Base-by-base conservation (phyloP, 2,797 vertebrate species). In the Melanogrammus aeglefinus region DNA sequence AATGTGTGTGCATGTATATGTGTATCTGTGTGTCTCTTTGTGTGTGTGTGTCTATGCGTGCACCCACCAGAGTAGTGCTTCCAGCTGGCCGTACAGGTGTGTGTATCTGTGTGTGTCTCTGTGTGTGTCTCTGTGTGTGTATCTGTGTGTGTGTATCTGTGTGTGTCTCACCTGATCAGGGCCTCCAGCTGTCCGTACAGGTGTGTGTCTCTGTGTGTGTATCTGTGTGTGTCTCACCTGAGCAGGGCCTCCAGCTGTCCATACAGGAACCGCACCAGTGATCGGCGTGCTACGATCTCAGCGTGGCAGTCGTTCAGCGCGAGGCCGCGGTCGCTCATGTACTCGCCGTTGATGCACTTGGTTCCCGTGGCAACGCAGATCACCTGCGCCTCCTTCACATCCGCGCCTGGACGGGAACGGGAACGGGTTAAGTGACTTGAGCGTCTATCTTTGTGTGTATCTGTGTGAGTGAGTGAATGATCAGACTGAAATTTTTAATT, bases 291-390 rank as follows among this genome's bases (percentile, higher is more conserved):
- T 76, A 99, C 93, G 82, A 99, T 99, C 92, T 99, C 98, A 0
- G 98, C 98, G 2, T 99, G 98, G 91, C 98, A 99, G 90, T 99
- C 98, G 2, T 99, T 99, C 70, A 99, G 90, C 0, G 98, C 98
- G 77, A 99, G 94, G 80, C 98, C 98, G 0, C 97, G 97, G 86
- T 99, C 97, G 18, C 98, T 99, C 97, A 99, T 99, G 90, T 99
- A 99, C 92, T 99, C 98, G 74, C 98, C 98, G 63, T 99, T 99
- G 88, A 99, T 98, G 84, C 98, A 99, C 81, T 99, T 99, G 21
- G 98, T 99, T 86, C 98, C 98, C 0, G 98, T 99, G 44, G 97
- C 97, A 83, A 99, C 95, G 80, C 97, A 98, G 84, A 99, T 96
- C 81, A 99, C 98, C 91, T 96, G 96, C 86, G 98, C 98, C 76